Evolutionary conservation across 1,140 invertebrate genomes (phyloP).

Genomic region (Leptinotarsa defecta): DNA sequence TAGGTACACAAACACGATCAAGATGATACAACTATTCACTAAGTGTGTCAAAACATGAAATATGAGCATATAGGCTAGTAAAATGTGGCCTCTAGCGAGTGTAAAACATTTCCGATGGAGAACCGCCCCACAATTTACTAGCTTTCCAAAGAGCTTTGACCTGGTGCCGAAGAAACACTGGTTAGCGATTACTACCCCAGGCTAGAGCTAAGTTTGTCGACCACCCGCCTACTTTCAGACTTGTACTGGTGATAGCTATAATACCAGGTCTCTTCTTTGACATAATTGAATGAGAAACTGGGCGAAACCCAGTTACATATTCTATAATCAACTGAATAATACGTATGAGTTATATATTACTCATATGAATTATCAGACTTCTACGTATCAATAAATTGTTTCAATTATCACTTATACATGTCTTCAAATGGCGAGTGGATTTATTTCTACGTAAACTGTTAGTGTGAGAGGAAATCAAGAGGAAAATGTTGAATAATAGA

Average conservation of each 20-base stretch:
- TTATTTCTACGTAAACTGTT: too few relatives aligned
- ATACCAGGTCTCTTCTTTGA: background rate
- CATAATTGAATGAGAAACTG: slow-evolving; percentile 8
- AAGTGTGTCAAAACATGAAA: slow-evolving; percentile 6
- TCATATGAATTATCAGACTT: background rate
- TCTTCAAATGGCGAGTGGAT: too few relatives aligned
- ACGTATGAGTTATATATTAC: background rate
- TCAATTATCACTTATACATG: too few relatives aligned
- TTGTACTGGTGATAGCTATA: background rate
- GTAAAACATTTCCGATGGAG: slow-evolving; percentile 5
- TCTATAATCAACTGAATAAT: background rate
- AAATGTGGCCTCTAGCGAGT: slow-evolving; percentile 1
- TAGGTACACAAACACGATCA: background rate
- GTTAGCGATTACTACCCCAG: slow-evolving; percentile 7
- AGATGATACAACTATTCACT: background rate
- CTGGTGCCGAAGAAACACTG: background rate
- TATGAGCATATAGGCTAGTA: slow-evolving; percentile 4
- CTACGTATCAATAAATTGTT: too few relatives aligned
- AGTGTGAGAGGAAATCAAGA: too few relatives aligned
- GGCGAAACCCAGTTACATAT: background rate
- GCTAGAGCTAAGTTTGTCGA: slow-evolving; percentile 4
- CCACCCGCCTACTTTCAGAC: slow-evolving; percentile 7
- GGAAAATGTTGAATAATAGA: too few relatives aligned
- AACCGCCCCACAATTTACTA: slow-evolving; percentile 2
- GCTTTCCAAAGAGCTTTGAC: slow-evolving; percentile 8